phyloP scores from a whole-genome alignment of 2,113 vertebrate genomes.

The Antidorcas marsupialis region DNA sequence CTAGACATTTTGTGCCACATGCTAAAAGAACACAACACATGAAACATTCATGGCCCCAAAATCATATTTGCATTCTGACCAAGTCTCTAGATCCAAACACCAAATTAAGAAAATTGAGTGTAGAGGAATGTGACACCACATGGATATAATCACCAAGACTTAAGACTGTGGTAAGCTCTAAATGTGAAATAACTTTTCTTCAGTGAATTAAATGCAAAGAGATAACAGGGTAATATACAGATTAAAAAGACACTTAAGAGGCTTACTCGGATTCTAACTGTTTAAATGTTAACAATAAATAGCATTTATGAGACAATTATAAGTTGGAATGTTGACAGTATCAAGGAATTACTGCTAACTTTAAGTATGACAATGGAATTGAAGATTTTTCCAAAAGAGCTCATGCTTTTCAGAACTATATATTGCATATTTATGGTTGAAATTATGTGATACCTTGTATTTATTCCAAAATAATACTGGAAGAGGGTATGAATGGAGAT shows the following conservation, averaged over 20 bases:
- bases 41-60: neutral
- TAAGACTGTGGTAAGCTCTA: neutral
- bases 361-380: neutral
- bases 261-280: neutral
- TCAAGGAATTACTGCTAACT: neutral
- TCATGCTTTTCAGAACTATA: neutral
- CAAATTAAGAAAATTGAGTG: neutral
- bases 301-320: neutral
- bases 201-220: neutral
- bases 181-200: neutral
- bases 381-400: neutral
- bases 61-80: neutral
- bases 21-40: neutral
- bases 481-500: neutral
- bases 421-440: neutral
- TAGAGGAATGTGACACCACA: neutral
- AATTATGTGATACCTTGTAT: neutral
- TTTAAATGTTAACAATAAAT: neutral
- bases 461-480: constrained; percentile 10
- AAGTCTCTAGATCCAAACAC: neutral
- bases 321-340: neutral
- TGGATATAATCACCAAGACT: neutral
- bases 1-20: neutral
- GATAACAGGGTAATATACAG: neutral
- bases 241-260: neutral